Conservation (phyloP, 2,797 vertebrate species). For the Octomys mimax region DNA sequence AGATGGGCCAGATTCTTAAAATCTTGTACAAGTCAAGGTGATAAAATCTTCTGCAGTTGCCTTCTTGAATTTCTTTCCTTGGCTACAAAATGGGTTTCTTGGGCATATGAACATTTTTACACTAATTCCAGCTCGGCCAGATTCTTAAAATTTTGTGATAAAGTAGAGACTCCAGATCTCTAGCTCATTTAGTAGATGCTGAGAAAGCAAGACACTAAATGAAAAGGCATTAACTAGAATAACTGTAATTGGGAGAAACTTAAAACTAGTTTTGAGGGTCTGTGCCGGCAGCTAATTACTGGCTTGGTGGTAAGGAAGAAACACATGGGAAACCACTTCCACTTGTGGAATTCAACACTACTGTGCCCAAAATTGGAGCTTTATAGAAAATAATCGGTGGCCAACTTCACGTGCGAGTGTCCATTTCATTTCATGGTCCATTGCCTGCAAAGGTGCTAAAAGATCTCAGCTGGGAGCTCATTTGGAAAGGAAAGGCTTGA, state of each 20-base stretch:
- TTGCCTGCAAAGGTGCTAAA: neutral
- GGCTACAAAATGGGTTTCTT: conserved; percentile 34
- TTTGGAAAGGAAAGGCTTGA: conserved; percentile 27
- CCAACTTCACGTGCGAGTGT: neutral
- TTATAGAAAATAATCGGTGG: neutral
- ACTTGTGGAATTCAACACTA: conserved; percentile 77
- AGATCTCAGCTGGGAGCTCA: conserved; percentile 14
- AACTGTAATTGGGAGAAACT: conserved; percentile 49
- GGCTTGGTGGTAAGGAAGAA: conserved; percentile 53
- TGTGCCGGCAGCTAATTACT: conserved; percentile 1
- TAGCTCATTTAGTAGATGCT: conserved; percentile 51
- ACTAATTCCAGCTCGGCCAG: conserved; percentile 40
- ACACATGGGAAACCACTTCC: conserved; percentile 62
- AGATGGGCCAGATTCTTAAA: neutral
- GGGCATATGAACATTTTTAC: conserved; percentile 18
- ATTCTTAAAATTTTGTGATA: conserved; percentile 45
- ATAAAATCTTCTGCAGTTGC: conserved; percentile 23
- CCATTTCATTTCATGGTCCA: neutral
- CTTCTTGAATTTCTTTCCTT: conserved; percentile 50
- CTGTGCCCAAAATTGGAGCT: conserved; percentile 36
- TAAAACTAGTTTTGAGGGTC: neutral
- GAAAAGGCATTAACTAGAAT: conserved; percentile 51
- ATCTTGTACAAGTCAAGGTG: conserved; percentile 40
- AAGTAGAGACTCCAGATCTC: conserved; percentile 43
- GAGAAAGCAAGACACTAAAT: conserved; percentile 56